Evolutionary conservation across 37 sponge, comb jelly and placozoan species (phyloP).

Genomic region (Beroe ovata): DNA sequence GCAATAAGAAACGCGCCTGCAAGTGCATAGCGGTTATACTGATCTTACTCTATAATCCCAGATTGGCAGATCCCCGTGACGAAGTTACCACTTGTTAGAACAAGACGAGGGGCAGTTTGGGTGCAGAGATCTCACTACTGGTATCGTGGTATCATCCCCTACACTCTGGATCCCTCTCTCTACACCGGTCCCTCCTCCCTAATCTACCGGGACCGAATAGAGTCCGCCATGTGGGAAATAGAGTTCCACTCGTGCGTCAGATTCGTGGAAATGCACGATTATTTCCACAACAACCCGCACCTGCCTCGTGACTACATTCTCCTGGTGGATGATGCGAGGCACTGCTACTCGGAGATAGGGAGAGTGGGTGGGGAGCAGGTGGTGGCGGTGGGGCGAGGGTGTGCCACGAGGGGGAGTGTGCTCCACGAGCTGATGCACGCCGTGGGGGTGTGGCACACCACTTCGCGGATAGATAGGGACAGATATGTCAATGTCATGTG

Average conservation of each 20-base stretch:
- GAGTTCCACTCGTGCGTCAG: constrained; percentile 52
- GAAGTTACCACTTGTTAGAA: too few relatives aligned
- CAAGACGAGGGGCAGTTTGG: neutral
- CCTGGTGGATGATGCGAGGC: neutral
- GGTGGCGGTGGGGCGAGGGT: constrained; percentile 21
- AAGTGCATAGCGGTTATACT: too few relatives aligned
- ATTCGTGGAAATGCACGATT: constrained; percentile 6
- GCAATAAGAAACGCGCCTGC: too few relatives aligned
- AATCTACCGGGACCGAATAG: neutral
- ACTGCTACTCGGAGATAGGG: constrained; percentile 40
- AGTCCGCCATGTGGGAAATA: constrained; percentile 54
- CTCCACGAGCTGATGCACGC: constrained; percentile 58
- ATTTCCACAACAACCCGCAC: neutral
- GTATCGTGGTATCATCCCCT: constrained; percentile 17
- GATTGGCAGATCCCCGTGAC: too few relatives aligned
- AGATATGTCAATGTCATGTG: constrained; percentile 35
- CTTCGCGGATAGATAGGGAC: constrained; percentile 65
- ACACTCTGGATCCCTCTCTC: neutral
- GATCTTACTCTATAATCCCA: too few relatives aligned
- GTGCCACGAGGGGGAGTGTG: constrained; percentile 20
- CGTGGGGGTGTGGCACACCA: constrained; percentile 58
- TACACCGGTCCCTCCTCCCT: neutral
- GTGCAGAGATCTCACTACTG: constrained; percentile 3
- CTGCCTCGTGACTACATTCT: constrained; percentile 2
- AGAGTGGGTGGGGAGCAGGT: constrained; percentile 21